Percentiles rank a stretch among this genome's conserved stretches.
Conservation (phyloP, 2,797 vertebrate genomes). For the Forpus xanthops region DNA sequence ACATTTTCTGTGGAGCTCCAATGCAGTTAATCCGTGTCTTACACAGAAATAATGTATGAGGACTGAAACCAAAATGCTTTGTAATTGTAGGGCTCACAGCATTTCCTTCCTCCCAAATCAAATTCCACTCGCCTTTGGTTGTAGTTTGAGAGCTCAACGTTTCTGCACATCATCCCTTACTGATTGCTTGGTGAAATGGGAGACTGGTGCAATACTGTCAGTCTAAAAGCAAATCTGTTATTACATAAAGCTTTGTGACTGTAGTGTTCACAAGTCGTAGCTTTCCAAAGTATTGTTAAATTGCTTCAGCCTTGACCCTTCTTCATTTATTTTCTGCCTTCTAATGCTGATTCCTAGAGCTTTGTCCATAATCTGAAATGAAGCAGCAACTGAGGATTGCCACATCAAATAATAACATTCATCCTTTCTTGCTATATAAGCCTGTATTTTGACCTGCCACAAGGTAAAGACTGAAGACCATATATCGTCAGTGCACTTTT, state of each 20-base stretch:
- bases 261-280: background rate
- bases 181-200: background rate
- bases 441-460: background rate
- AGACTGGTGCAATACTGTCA: background rate
- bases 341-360: background rate
- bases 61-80: background rate
- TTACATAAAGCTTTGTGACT: background rate
- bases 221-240: background rate
- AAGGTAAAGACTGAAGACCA: background rate
- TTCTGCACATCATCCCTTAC: background rate
- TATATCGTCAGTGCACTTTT: background rate
- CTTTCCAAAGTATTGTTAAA: background rate
- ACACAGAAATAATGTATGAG: background rate
- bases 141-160: fast-evolving
- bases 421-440: background rate
- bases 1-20: background rate
- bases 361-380: background rate
- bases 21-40: fast-evolving
- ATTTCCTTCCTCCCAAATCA: background rate
- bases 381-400: background rate
- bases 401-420: background rate
- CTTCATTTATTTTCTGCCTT: background rate
- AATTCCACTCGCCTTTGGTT: background rate
- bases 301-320: background rate
- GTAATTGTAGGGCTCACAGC: background rate